Conservation (phyloP, 2,888 invertebrate species). For the Geotrupes spiniger region DNA sequence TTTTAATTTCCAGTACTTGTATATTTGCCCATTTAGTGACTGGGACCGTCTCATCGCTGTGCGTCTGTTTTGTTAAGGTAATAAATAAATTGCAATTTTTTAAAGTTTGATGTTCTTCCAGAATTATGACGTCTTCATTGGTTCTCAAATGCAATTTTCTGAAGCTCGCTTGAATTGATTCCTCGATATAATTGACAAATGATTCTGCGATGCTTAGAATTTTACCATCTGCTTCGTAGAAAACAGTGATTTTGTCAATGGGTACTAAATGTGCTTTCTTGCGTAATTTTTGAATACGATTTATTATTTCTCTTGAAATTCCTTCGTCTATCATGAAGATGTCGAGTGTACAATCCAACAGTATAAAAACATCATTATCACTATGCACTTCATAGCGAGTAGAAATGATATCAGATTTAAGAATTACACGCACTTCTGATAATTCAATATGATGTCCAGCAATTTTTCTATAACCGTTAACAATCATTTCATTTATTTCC, state of each 20-base stretch:
- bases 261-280: conserved; percentile 93
- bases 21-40: conserved; percentile 69
- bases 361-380: conserved; percentile 83
- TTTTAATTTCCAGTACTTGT: conserved; percentile 57
- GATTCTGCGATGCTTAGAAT: conserved; percentile 62
- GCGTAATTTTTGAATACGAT: conserved; percentile 91
- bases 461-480: conserved; percentile 68
- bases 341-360: conserved; percentile 87
- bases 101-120: conserved; percentile 69
- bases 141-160: too few species aligned
- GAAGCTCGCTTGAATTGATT: conserved; percentile 77
- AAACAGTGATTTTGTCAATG: conserved; percentile 84
- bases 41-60: conserved; percentile 49
- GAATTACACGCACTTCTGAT: conserved; percentile 80
- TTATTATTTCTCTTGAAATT: conserved; percentile 90
- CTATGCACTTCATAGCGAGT: conserved; percentile 87
- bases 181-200: conserved; percentile 77
- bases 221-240: conserved; percentile 66
- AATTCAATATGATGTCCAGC: conserved; percentile 74
- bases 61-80: conserved; percentile 67
- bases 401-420: conserved; percentile 64
- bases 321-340: conserved; percentile 93
- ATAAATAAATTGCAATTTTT: conserved; percentile 73
- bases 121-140: conserved; percentile 60
- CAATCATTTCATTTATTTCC: conserved; percentile 74